phyloP scores from a whole-genome alignment of 1,140 invertebrate genomes.

The Aphaenogaster floridana region DNA sequence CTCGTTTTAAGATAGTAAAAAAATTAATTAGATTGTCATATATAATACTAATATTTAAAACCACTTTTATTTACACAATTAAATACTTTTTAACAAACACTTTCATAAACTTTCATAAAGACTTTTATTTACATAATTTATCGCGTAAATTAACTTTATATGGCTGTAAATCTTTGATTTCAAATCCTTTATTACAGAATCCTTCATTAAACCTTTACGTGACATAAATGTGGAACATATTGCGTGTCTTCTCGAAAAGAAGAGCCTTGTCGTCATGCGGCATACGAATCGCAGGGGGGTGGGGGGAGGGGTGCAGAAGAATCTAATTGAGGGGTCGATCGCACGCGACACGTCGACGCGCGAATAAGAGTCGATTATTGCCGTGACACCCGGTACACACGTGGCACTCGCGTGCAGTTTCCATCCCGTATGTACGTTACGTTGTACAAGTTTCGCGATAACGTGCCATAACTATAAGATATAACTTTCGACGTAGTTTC shows the following conservation, averaged over 20 bases:
- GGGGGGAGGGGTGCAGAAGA: neutral
- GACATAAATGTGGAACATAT: constrained; percentile 10
- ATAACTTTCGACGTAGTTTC: constrained; percentile 63
- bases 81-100: no score
- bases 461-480: constrained; percentile 66
- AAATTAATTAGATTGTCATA: no score
- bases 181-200: neutral
- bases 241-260: neutral
- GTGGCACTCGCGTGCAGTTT: constrained; percentile 35
- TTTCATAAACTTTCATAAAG: no score
- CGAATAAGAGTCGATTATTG: constrained; percentile 30
- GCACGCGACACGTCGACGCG: neutral
- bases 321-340: constrained; percentile 25
- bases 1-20: no score
- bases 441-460: constrained; percentile 67
- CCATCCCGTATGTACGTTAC: constrained; percentile 49
- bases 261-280: neutral
- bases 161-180: neutral
- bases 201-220: neutral
- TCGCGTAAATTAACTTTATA: neutral
- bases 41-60: no score
- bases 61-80: no score
- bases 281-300: neutral
- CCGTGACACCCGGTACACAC: constrained; percentile 42
- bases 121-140: neutral